Evolutionary conservation across 2,888 invertebrate genomes (phyloP).

Genomic region (Argyra leucocephala): DNA sequence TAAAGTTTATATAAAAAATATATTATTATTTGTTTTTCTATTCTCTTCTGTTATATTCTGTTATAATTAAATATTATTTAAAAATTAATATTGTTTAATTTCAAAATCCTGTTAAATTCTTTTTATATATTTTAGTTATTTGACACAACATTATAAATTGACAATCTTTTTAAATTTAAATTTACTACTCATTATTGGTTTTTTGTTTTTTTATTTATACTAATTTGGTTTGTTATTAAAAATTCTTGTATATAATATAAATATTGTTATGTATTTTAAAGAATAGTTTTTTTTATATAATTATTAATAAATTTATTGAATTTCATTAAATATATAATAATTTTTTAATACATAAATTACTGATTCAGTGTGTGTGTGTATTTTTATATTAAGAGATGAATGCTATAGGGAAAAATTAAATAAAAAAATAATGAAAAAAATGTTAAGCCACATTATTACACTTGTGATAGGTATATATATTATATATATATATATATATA

Average conservation of each 20-base stretch:
- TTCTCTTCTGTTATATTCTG: too few species aligned
- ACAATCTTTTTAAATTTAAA: slow-evolving; percentile 12
- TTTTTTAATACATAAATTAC: too few species aligned
- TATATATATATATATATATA: too few species aligned
- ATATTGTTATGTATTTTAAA: too few species aligned
- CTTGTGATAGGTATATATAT: too few species aligned
- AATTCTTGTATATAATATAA: slow-evolving; percentile 8
- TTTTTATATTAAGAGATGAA: too few species aligned
- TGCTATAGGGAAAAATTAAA: too few species aligned
- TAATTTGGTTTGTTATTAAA: slow-evolving; percentile 8
- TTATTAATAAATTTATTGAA: neutral
- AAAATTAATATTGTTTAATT: slow-evolving; percentile 14
- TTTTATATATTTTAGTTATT: neutral
- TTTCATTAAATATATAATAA: neutral
- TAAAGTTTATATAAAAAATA: slow-evolving; percentile 27
- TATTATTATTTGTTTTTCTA: slow-evolving; percentile 31
- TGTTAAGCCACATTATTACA: too few species aligned
- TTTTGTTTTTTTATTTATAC: slow-evolving; percentile 13
- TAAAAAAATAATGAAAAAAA: too few species aligned
- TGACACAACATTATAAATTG: slow-evolving; percentile 4
- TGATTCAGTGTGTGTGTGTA: too few species aligned
- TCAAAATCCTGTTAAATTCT: slow-evolving; percentile 17
- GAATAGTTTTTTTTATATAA: neutral
- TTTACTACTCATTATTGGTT: slow-evolving; percentile 18
- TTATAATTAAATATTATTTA: too few species aligned